These are phyloP conservation scores for Cyaniris semiargus DNA, from an alignment of 2,888 invertebrate genomes.

Conservation along the genomic window DNA sequence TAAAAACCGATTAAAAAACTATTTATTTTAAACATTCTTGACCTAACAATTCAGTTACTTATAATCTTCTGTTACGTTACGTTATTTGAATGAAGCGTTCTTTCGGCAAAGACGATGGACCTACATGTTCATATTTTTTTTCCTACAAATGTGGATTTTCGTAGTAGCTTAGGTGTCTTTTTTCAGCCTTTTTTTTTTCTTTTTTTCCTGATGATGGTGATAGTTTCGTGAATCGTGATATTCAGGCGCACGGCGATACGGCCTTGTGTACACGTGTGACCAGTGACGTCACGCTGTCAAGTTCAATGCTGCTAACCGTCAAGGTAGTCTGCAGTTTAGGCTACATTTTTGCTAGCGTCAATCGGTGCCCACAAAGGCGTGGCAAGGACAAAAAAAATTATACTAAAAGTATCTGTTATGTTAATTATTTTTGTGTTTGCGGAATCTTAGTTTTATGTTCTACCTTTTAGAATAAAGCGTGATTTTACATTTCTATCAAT, in stretches of 20 bases:
- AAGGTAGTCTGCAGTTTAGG: background rate
- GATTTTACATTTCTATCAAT: background rate
- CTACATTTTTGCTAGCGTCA: background rate
- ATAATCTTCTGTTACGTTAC: background rate
- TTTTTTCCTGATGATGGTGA: background rate
- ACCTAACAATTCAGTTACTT: background rate
- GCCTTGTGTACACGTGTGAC: slow-evolving; percentile 57
- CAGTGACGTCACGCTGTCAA: slow-evolving; percentile 73
- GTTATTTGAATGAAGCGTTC: too few species aligned
- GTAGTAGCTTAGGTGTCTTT: too few species aligned
- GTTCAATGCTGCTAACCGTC: slow-evolving; percentile 67
- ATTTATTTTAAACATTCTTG: background rate
- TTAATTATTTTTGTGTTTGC: too few species aligned
- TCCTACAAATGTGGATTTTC: too few species aligned
- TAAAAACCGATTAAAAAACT: background rate
- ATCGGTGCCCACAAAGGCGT: background rate
- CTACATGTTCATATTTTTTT: too few species aligned
- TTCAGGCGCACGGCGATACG: slow-evolving; percentile 38
- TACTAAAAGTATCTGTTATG: too few species aligned
- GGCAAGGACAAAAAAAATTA: too few species aligned
- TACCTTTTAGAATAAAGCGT: background rate
- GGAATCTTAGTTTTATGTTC: background rate
- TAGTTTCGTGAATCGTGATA: slow-evolving; percentile 8
- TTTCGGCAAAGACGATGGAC: too few species aligned
- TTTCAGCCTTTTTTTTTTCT: too few species aligned